Base-by-base conservation (phyloP, 2,113 vertebrate species). In the Burhinus oedicnemus region DNA sequence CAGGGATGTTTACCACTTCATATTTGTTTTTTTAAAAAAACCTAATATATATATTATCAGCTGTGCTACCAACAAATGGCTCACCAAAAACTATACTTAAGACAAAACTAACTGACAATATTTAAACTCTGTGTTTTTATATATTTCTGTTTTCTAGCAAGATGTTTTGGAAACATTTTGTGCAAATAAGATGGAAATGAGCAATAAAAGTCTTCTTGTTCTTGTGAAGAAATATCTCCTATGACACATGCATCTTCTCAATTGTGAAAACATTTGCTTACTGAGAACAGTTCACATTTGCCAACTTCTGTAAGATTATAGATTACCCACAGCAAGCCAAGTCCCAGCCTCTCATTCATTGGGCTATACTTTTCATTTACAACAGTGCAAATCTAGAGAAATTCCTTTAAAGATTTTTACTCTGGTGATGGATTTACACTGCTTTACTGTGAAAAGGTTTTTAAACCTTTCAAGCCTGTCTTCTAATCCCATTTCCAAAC, bases 141-240 rank as follows among this genome's bases (percentile, higher is more conserved):
- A 82, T 87, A 93, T 89, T 97, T 92, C 92, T 12, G 1, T 84
- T 86, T 81, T 51, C 76, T 89, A 90, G 44, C 51, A 90, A 83
- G 68, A 90, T 75, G 69, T 78, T 95, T 96, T 87, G 64, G 72
- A 94, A 95, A 90, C 10, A 68, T 91, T 89, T 87, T 94, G 80
- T 89, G 51, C 72, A 93, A 95, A 81, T 87, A 90, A 75, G 76
- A 96, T 89, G 90, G 76, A 94, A 97, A 97, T 86, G 92, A 97
- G 83, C 68, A 92, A 87, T 89, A 87, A 83, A 77, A 90, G 36
- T 76, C 64, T 5, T 81, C 86, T 75, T 95, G 54, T 75, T 92
- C 88, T 87, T 64, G 34, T 64, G 64, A 90, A 92, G 62, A 95
- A 91, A 70, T 92, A 89, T 90, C 55, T 96, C 42, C 72, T 78